Conservation (phyloP, 92 coral and sea anemone genomes). For the Heliopora coerulea region DNA sequence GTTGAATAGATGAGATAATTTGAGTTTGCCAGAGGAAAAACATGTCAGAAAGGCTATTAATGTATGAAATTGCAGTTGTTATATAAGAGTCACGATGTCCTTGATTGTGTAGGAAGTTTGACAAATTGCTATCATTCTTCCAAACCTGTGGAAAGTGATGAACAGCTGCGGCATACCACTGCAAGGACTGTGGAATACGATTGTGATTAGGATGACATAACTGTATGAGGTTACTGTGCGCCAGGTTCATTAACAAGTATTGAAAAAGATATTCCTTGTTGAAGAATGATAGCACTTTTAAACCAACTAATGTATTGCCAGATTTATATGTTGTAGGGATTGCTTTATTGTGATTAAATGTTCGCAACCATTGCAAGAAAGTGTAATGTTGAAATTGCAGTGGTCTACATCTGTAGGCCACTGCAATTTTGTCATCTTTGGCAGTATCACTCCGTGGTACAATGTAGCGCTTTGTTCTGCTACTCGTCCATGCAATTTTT, state of each 20-base stretch:
- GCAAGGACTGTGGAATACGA: background rate
- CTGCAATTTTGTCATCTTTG: background rate
- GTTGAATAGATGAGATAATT: background rate
- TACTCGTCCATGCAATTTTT: conserved; percentile 9
- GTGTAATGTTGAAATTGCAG: background rate
- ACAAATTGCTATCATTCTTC: background rate
- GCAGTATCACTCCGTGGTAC: background rate
- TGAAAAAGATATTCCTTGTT: background rate
- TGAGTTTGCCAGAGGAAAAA: background rate
- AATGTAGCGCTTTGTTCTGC: background rate
- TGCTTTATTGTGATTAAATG: background rate
- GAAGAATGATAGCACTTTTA: background rate
- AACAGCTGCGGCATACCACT: background rate
- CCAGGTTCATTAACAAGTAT: background rate
- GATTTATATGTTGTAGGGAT: background rate
- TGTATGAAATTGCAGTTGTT: background rate
- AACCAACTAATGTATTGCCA: background rate
- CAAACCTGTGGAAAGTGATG: background rate
- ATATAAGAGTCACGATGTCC: background rate
- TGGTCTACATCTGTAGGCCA: background rate
- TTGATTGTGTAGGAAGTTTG: background rate
- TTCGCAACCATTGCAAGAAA: background rate
- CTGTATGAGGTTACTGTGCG: background rate
- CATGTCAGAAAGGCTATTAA: background rate
- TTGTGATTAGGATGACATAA: background rate